These are phyloP conservation scores for Mesaphorura yosii DNA, from an alignment of 1,140 invertebrate genomes.

Conservation along the genomic window DNA sequence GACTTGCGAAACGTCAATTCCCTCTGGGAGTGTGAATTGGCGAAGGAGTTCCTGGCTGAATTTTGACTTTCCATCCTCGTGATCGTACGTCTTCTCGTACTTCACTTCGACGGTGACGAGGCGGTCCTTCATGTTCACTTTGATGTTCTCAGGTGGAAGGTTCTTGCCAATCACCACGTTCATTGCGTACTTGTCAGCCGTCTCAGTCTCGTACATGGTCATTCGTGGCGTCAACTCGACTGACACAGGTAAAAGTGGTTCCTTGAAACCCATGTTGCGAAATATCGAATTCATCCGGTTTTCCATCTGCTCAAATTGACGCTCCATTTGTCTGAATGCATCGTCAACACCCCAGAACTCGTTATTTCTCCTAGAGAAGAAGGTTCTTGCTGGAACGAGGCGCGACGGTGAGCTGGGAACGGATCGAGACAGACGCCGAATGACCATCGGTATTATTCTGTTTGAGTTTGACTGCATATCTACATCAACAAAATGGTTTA, in stretches of 20 bases:
- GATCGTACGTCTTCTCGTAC: slow-evolving; percentile 33
- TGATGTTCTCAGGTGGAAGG: slow-evolving; percentile 34
- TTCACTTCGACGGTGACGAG: slow-evolving; percentile 32
- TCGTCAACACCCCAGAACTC: background rate
- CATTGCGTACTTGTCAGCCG: slow-evolving; percentile 15
- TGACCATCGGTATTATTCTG: too few species aligned
- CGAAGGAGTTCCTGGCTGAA: slow-evolving; percentile 36
- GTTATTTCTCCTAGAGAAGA: background rate
- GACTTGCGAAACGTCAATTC: slow-evolving; percentile 34
- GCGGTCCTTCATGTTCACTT: slow-evolving; percentile 32
- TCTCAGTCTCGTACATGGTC: slow-evolving; percentile 15
- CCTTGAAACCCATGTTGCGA: slow-evolving; percentile 3
- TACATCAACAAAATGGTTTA: too few species aligned
- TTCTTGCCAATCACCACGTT: slow-evolving; percentile 8
- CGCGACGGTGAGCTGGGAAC: too few species aligned
- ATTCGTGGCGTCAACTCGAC: slow-evolving; percentile 7
- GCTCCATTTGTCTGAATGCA: slow-evolving; percentile 28
- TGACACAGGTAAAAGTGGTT: slow-evolving; percentile 1
- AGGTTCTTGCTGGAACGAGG: background rate
- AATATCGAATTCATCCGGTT: slow-evolving; percentile 19
- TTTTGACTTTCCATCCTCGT: slow-evolving; percentile 32
- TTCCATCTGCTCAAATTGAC: slow-evolving; percentile 30
- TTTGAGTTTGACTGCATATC: too few species aligned
- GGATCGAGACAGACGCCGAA: too few species aligned
- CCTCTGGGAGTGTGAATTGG: slow-evolving; percentile 37